These are phyloP conservation scores for Eurypyga helias DNA, from an alignment of 2,113 vertebrate genomes.

Conservation along the genomic window DNA sequence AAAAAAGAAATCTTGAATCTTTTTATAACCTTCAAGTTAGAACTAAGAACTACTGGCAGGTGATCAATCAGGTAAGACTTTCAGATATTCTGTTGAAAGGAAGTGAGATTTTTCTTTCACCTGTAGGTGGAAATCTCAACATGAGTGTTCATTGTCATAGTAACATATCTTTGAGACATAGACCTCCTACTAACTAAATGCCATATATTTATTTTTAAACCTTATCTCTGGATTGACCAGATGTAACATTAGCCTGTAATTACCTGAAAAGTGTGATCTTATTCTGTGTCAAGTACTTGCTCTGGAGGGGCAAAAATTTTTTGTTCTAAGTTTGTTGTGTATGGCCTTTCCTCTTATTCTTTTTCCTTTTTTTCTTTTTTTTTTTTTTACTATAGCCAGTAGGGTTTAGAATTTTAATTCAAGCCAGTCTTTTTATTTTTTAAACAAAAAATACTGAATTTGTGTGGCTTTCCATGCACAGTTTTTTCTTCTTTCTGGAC, in stretches of 20 bases:
- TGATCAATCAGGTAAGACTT: neutral
- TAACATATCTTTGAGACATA: neutral
- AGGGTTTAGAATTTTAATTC: neutral
- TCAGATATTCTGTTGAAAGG: neutral
- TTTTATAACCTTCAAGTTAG: neutral
- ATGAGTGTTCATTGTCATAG: neutral
- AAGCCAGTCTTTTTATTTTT: neutral
- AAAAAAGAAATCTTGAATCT: neutral
- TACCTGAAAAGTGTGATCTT: neutral
- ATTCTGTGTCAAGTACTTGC: neutral
- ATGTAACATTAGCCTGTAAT: neutral
- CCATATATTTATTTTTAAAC: neutral
- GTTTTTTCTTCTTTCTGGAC: neutral
- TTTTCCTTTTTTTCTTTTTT: neutral
- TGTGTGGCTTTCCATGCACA: neutral
- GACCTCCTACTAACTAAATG: neutral
- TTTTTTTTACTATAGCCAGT: neutral
- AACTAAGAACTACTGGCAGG: neutral
- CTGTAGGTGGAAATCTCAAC: neutral
- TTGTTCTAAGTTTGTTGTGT: neutral
- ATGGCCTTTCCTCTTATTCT: neutral
- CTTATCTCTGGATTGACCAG: neutral
- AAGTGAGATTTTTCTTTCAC: neutral
- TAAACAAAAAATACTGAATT: neutral
- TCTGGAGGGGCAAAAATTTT: neutral